phyloP scores from a whole-genome alignment of 2,797 vertebrate species.

The Intellagama lesueurii region DNA sequence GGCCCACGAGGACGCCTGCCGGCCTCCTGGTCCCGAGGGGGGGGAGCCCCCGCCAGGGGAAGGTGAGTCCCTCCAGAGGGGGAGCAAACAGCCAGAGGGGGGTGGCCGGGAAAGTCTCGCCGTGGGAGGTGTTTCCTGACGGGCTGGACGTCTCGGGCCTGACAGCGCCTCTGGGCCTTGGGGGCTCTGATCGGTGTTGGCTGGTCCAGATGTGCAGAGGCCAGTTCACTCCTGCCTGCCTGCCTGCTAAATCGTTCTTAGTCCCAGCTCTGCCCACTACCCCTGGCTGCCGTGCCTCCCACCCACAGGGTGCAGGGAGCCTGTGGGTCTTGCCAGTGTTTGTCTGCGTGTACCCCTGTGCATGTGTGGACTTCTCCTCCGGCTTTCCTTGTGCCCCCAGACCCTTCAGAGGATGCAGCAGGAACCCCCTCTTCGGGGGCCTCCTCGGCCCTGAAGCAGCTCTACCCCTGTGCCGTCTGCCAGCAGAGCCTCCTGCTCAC shows the following conservation, averaged over 20 bases:
- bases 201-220: too few species aligned
- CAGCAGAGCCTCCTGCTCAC: constrained; percentile 85
- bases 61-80: constrained; percentile 1
- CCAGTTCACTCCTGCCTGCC: too few species aligned
- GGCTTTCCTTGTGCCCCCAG: constrained; percentile 23
- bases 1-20: constrained; percentile 86
- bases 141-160: neutral
- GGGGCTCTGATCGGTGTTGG: too few species aligned
- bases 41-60: fast-evolving
- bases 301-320: too few species aligned
- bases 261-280: too few species aligned
- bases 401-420: constrained; percentile 34
- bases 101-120: neutral
- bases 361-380: too few species aligned
- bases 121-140: neutral
- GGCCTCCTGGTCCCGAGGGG: constrained; percentile 49
- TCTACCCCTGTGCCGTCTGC: constrained; percentile 86
- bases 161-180: too few species aligned
- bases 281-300: too few species aligned
- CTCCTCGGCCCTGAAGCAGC: constrained; percentile 73
- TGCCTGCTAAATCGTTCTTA: too few species aligned
- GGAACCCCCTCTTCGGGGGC: constrained; percentile 28
- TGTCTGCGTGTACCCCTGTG: too few species aligned
- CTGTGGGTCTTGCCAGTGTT: too few species aligned
- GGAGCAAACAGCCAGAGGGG: neutral